Evolutionary conservation across 2,797 vertebrate species (phyloP).

Genomic region (Cuniculus paca): DNA sequence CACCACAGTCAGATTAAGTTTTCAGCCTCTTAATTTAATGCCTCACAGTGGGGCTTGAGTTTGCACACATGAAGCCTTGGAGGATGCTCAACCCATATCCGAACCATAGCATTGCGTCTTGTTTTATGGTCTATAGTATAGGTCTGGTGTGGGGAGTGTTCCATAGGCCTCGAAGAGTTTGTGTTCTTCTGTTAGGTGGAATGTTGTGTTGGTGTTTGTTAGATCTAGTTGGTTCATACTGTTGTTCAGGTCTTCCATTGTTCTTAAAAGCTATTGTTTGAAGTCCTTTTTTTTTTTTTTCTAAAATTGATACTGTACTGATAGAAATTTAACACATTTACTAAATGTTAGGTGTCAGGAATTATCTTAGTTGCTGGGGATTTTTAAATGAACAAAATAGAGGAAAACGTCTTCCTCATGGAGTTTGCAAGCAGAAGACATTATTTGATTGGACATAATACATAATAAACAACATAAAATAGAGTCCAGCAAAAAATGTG

Average conservation of each 20-base stretch:
- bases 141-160: neutral
- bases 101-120: neutral
- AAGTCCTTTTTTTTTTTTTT: neutral
- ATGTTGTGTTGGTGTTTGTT: neutral
- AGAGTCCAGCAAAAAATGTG: neutral
- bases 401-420: neutral
- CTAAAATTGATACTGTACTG: neutral
- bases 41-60: neutral
- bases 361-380: neutral
- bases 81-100: neutral
- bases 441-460: neutral
- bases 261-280: constrained; percentile 31
- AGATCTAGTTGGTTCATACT: neutral
- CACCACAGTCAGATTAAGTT: neutral
- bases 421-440: too few relatives aligned
- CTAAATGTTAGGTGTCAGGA: constrained; percentile 38
- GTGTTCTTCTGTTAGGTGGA: neutral
- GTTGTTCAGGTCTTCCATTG: neutral
- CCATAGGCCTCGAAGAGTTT: neutral
- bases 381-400: constrained; percentile 33
- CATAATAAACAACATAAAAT: neutral
- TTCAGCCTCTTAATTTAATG: neutral
- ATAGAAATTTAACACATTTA: constrained; percentile 32
- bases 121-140: neutral
- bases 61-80: neutral